phyloP scores from a whole-genome alignment of 1,140 invertebrate species.

The Alviniconcha marisindica region DNA sequence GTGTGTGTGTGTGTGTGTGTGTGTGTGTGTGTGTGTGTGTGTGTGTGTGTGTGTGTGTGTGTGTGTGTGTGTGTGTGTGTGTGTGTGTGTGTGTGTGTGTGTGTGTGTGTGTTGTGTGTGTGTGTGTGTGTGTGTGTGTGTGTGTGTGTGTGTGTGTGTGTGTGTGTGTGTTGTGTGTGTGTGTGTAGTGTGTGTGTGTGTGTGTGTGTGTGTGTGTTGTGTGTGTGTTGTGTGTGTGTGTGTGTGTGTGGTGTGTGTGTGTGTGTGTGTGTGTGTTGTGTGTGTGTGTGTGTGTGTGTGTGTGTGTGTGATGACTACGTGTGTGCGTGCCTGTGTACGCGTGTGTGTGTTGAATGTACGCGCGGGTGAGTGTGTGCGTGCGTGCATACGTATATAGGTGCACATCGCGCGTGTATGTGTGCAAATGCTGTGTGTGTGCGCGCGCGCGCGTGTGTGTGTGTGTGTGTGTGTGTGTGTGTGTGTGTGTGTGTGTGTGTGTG shows the following conservation, averaged over 20 bases:
- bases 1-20: conserved; percentile 30
- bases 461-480: too few relatives aligned
- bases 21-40: conserved; percentile 14
- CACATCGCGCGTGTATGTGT: too few relatives aligned
- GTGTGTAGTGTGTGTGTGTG: not conserved
- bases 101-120: not conserved
- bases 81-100: conserved; percentile 19
- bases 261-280: too few relatives aligned
- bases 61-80: conserved; percentile 29
- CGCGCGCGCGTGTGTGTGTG: too few relatives aligned
- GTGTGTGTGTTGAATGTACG: too few relatives aligned
- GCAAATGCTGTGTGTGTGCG: too few relatives aligned
- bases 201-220: conserved; percentile 10
- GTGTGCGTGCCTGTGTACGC: too few relatives aligned
- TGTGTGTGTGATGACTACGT: too few relatives aligned
- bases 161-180: not conserved
- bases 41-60: conserved; percentile 31
- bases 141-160: not conserved
- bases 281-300: too few relatives aligned
- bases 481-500: too few relatives aligned
- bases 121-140: not conserved
- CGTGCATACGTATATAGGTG: too few relatives aligned
- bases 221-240: conserved; percentile 7
- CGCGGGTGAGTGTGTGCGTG: too few relatives aligned
- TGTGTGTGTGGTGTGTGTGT: not conserved